Base-by-base conservation (phyloP, 2,797 vertebrate species). In the Eidolon dupreanum region DNA sequence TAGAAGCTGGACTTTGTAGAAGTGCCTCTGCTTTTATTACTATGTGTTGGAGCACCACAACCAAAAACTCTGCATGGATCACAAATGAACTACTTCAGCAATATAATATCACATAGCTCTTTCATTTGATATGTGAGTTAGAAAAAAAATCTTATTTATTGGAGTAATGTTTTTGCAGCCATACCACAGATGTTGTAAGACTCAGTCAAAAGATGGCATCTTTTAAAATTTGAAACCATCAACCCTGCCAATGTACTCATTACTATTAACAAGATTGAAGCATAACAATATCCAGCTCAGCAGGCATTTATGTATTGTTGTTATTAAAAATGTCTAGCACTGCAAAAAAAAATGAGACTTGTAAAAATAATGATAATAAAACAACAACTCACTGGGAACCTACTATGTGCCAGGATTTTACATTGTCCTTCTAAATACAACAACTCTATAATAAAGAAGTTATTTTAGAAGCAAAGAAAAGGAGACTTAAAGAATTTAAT, bases 231-330 rank as follows among this genome's bases (percentile, higher is more conserved):
- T 94, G 82, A 95, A 93, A 95, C 93, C 85, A 92, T 88, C 82
- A 75, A 13, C 70, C 65, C 63, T 51, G 84, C 88, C 90, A 94
- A 95, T 94, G 96, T 94, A 91, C 90, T 95, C 93, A 94, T 97
- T 96, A 93, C 65, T 96, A 93, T 96, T 97, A 98, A 98, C 74
- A 94, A 95, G 94, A 96, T 81, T 49, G 85, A 97, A 90, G 85
- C 68, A 82, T 49, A 75, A 70, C 82, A 95, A 96, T 93, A 96
- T 90, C 78, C 33, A 94, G 46, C 88, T 89, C 93, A 68, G 95
- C 86, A 93, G 90, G 82, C 82, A 53, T 88, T 93, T 98, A 92
- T 94, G 88, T 97, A 94, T 84, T 88, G 41, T 92, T 91, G 73
- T 68, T 91, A 95, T 95, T 96, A 89, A 95, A 97, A 94, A 96